Evolutionary conservation across 2,113 vertebrate genomes (phyloP).

Genomic region (Pomatostomus ruficeps): DNA sequence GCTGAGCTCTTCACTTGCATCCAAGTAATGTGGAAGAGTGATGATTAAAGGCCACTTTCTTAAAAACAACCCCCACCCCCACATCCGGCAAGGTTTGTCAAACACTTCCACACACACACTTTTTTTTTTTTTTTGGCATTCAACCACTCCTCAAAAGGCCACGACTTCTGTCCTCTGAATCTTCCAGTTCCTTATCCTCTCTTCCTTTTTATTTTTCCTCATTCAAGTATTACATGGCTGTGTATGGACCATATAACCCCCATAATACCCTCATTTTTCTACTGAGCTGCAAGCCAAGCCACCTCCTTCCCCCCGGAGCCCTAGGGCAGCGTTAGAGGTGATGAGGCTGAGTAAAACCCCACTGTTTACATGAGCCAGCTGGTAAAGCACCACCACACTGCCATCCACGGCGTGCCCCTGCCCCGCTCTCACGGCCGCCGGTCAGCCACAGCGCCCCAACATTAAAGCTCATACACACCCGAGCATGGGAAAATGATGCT

Average conservation of each 20-base stretch:
- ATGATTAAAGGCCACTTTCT: constrained; percentile 45
- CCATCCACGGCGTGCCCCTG: not conserved
- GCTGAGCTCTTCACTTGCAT: not conserved
- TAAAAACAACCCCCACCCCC: not conserved
- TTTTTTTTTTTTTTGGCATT: not conserved
- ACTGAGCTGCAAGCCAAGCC: not conserved
- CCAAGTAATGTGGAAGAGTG: not conserved
- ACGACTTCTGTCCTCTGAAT: not conserved
- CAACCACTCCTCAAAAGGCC: not conserved
- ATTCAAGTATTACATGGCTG: not conserved
- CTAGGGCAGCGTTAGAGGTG: not conserved
- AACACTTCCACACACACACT: not conserved
- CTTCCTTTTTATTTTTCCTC: not conserved
- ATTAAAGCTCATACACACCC: not conserved
- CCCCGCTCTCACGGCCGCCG: not conserved
- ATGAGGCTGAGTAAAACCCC: not conserved
- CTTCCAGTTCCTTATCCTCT: not conserved
- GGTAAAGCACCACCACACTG: not conserved
- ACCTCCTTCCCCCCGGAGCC: not conserved
- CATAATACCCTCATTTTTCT: not conserved
- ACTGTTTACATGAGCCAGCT: constrained; percentile 58
- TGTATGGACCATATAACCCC: not conserved
- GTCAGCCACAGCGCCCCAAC: not conserved
- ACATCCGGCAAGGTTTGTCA: not conserved
- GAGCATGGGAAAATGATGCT: not conserved